Percentiles rank a stretch among this genome's conserved stretches.
These are phyloP conservation scores for Melolontha melolontha DNA, from an alignment of 2,888 invertebrate genomes.

Conservation along the genomic window DNA sequence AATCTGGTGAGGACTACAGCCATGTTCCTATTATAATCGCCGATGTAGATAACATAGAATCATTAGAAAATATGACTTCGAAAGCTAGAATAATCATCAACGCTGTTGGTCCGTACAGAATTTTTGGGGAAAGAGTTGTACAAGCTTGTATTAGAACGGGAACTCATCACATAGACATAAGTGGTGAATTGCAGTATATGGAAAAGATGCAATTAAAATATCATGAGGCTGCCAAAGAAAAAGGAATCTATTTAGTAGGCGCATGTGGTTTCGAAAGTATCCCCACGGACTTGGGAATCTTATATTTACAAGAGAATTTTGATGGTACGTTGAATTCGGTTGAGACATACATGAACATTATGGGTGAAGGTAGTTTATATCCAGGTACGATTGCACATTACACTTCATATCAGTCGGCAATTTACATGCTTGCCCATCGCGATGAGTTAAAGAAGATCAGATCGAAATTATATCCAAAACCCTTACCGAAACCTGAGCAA, in stretches of 20 bases:
- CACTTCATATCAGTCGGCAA: constrained; percentile 90
- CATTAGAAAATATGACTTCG: constrained; percentile 83
- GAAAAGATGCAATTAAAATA: constrained; percentile 77
- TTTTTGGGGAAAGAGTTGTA: constrained; percentile 91
- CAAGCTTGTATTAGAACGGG: constrained; percentile 82
- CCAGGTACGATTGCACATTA: constrained; percentile 74
- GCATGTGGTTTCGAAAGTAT: constrained; percentile 96
- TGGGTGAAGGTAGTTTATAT: constrained; percentile 56
- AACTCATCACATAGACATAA: constrained; percentile 92
- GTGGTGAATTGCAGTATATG: constrained; percentile 84
- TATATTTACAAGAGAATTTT: constrained; percentile 83
- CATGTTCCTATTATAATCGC: constrained; percentile 80
- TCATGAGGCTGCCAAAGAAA: constrained; percentile 77
- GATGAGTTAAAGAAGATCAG: constrained; percentile 75
- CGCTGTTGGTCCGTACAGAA: constrained; percentile 91
- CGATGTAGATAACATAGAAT: constrained; percentile 79
- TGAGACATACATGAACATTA: constrained; percentile 73
- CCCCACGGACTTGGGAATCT: constrained; percentile 88
- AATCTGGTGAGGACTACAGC: constrained; percentile 69
- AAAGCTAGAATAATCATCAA: constrained; percentile 86
- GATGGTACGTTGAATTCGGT: constrained; percentile 82
- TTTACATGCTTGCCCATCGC: constrained; percentile 78
- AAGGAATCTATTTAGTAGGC: constrained; percentile 86
- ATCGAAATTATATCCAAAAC: constrained; percentile 73
- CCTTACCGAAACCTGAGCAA: constrained; percentile 71